These are phyloP conservation scores for Troides aeacus DNA, from an alignment of 2,888 invertebrate genomes.

Conservation along the genomic window DNA sequence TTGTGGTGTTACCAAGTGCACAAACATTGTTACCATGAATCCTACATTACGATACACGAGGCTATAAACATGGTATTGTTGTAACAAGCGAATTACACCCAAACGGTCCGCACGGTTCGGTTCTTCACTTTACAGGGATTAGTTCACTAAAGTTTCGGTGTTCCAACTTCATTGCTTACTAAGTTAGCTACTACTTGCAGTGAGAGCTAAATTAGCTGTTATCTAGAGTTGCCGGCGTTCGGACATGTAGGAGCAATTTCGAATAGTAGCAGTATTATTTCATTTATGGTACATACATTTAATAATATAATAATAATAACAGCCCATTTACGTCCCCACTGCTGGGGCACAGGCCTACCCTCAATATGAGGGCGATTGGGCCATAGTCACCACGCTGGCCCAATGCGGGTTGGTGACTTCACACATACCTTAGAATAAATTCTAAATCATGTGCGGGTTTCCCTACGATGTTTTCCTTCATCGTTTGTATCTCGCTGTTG, in stretches of 20 bases:
- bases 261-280: conserved; percentile 12
- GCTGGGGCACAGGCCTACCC: no score
- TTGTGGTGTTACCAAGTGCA: neutral
- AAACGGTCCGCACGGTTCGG: conserved; percentile 7
- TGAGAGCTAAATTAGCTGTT: conserved; percentile 24
- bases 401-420: no score
- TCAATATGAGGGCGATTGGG: no score
- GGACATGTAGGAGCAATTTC: conserved; percentile 24
- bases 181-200: conserved; percentile 24
- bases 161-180: conserved; percentile 26
- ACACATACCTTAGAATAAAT: no score
- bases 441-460: no score
- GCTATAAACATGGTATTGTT: neutral
- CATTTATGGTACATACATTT: neutral
- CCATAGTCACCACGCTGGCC: no score
- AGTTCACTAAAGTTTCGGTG: conserved; percentile 21
- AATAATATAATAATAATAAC: no score
- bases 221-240: conserved; percentile 16
- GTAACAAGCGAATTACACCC: conserved; percentile 10
- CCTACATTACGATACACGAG: neutral
- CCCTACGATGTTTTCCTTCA: no score
- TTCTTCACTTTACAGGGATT: conserved; percentile 13
- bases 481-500: no score
- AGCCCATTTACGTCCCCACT: no score
- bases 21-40: neutral